Evolutionary conservation across 2,888 invertebrate species (phyloP).

Genomic region (Cactoblastis cactorum): DNA sequence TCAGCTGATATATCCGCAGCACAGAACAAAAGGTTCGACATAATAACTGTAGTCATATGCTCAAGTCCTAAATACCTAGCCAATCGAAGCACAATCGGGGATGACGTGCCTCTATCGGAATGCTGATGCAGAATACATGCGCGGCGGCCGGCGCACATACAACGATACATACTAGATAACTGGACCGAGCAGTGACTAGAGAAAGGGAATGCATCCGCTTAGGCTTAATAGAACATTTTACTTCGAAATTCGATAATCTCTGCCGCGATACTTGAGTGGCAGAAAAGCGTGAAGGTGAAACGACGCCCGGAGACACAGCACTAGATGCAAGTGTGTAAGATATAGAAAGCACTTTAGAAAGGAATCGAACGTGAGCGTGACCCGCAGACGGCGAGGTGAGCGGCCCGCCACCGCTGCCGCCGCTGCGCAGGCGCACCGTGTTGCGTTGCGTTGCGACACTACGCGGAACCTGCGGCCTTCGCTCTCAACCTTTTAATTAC

Average conservation of each 20-base stretch:
- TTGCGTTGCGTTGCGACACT: conserved; percentile 50
- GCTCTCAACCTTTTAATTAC: conserved; percentile 71
- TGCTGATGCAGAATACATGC: conserved; percentile 66
- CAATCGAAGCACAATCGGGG: conserved; percentile 52
- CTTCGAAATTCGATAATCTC: conserved; percentile 46
- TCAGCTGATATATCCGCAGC: conserved; percentile 37
- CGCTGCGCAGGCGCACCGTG: conserved; percentile 40
- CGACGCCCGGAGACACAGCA: conserved; percentile 43
- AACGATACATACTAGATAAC: conserved; percentile 43
- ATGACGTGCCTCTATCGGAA: conserved; percentile 67
- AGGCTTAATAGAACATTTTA: conserved; percentile 34
- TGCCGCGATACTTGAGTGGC: conserved; percentile 40
- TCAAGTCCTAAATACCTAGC: conserved; percentile 49
- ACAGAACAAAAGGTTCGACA: conserved; percentile 41
- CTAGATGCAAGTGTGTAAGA: conserved; percentile 46
- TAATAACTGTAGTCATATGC: conserved; percentile 25
- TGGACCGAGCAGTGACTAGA: conserved; percentile 42
- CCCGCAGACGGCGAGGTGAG: conserved; percentile 63
- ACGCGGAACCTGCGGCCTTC: conserved; percentile 70
- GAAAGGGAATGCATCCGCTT: conserved; percentile 44
- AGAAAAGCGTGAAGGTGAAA: conserved; percentile 56
- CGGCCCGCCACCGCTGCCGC: conserved; percentile 43
- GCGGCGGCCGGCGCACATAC: conserved; percentile 49
- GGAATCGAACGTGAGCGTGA: conserved; percentile 74
- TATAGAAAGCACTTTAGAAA: conserved; percentile 78